Percentiles rank a stretch among this genome's conserved stretches.
Evolutionary conservation across 2,888 invertebrate species (phyloP).

Genomic region (Taenaris catops): DNA sequence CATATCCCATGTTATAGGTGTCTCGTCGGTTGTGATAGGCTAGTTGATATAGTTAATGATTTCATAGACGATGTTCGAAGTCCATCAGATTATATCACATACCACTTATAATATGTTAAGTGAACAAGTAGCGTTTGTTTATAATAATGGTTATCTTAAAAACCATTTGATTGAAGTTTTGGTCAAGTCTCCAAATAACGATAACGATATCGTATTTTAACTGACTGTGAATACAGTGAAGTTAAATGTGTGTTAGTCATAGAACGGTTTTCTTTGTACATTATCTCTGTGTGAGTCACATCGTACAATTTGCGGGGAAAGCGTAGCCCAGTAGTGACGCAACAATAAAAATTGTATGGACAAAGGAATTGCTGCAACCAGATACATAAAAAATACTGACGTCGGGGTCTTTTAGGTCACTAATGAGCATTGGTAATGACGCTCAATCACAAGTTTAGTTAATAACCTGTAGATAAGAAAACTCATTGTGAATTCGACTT

Average conservation of each 20-base stretch:
- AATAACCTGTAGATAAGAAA: background rate
- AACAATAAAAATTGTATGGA: constrained; percentile 71
- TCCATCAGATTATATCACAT: no score
- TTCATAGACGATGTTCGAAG: no score
- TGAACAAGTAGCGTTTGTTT: no score
- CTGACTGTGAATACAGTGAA: constrained; percentile 23
- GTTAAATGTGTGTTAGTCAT: constrained; percentile 39
- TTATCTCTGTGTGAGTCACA: constrained; percentile 51
- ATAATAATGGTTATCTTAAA: constrained; percentile 6
- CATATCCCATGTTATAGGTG: no score
- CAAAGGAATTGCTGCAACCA: constrained; percentile 65
- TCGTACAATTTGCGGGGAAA: constrained; percentile 65
- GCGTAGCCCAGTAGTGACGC: constrained; percentile 62
- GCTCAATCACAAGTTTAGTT: constrained; percentile 4
- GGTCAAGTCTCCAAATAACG: constrained; percentile 34
- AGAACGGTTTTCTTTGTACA: constrained; percentile 47
- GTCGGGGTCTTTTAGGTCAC: constrained; percentile 47
- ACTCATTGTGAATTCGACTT: background rate
- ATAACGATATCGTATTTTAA: constrained; percentile 12
- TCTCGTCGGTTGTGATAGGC: no score
- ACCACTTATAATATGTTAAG: no score
- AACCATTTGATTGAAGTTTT: constrained; percentile 21
- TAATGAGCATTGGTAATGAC: constrained; percentile 39
- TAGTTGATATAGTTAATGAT: no score
- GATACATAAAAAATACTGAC: constrained; percentile 42